Evolutionary conservation across 2,888 invertebrate genomes (phyloP).

Genomic region (Fabriciana adippe): DNA sequence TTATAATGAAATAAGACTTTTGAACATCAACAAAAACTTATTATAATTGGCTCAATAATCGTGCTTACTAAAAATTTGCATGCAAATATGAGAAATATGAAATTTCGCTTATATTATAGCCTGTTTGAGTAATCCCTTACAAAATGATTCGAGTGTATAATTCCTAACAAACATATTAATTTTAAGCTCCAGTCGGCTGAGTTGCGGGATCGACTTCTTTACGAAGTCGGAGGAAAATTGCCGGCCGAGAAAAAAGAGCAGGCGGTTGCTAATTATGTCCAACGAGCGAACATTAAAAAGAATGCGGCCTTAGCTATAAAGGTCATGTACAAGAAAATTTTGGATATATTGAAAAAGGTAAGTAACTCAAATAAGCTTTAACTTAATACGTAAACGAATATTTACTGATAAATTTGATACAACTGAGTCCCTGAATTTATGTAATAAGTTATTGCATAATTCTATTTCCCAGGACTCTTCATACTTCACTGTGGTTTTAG

Average conservation of each 20-base stretch:
- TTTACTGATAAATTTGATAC: neutral
- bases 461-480: constrained; percentile 76
- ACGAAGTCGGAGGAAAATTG: constrained; percentile 71
- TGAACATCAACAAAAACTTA: too few species aligned
- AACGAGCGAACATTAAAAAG: constrained; percentile 84
- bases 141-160: neutral
- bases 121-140: too few species aligned
- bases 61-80: too few species aligned
- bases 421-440: neutral
- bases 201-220: constrained; percentile 76
- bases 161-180: constrained; percentile 13
- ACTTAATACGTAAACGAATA: neutral
- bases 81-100: too few species aligned
- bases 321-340: constrained; percentile 83
- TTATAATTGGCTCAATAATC: too few species aligned
- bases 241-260: constrained; percentile 80
- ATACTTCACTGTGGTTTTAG: constrained; percentile 84
- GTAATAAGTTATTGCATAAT: neutral
- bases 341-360: constrained; percentile 85
- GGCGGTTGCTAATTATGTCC: constrained; percentile 83
- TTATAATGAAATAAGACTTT: too few species aligned
- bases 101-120: too few species aligned
- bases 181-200: constrained; percentile 77
- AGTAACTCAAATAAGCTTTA: neutral
- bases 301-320: constrained; percentile 85